phyloP scores from a whole-genome alignment of 1,140 invertebrate species.

The Bombus waltoni region DNA sequence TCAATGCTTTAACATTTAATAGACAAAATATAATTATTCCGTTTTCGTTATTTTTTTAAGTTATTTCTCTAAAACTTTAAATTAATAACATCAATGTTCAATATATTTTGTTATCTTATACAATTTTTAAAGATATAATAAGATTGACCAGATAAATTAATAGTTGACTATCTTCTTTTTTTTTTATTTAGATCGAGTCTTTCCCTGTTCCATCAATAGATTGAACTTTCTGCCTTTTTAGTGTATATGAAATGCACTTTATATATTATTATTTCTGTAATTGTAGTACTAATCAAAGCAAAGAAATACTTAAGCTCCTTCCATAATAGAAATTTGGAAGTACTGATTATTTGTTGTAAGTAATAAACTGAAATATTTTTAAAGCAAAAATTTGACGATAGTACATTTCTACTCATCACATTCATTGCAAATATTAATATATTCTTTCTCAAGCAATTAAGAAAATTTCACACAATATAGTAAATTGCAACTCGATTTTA shows the following conservation, averaged over 20 bases:
- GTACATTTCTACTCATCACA: slow-evolving; percentile 49
- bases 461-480: slow-evolving; percentile 23
- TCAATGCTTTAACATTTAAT: not conserved
- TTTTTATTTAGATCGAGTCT: not conserved
- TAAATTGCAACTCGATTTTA: slow-evolving; percentile 30
- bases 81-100: not conserved
- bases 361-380: slow-evolving; percentile 66
- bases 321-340: slow-evolving; percentile 66
- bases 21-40: slow-evolving; percentile 11
- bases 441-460: slow-evolving; percentile 20
- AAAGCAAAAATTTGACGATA: slow-evolving; percentile 48
- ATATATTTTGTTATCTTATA: not conserved
- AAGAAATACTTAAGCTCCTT: slow-evolving; percentile 70
- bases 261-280: slow-evolving; percentile 39
- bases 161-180: slow-evolving; percentile 10
- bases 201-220: slow-evolving; percentile 56
- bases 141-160: not conserved
- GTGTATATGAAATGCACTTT: slow-evolving; percentile 43
- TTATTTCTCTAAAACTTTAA: not conserved
- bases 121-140: not conserved
- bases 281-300: slow-evolving; percentile 59
- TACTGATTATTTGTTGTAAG: slow-evolving; percentile 69
- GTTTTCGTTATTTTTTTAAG: not conserved
- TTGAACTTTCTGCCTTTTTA: slow-evolving; percentile 47
- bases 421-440: slow-evolving; percentile 46